phyloP scores from a whole-genome alignment of 2,797 vertebrate genomes.

The Artibeus jamaicensis region DNA sequence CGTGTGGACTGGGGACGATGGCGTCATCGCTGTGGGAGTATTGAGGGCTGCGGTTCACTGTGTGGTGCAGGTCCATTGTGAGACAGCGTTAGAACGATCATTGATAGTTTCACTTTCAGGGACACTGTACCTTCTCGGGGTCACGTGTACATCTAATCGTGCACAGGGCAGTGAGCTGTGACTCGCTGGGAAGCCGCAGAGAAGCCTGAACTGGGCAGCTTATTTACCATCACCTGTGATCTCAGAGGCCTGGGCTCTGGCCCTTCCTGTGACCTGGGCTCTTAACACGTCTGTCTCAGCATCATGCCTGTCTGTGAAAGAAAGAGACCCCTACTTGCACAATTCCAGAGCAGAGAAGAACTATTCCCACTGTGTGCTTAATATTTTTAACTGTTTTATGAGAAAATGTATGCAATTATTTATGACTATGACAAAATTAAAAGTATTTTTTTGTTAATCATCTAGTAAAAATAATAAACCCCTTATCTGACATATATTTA shows the following conservation, averaged over 20 bases:
- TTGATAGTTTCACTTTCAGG: background rate
- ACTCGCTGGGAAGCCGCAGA: background rate
- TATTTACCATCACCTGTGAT: background rate
- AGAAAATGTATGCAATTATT: background rate
- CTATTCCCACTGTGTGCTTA: background rate
- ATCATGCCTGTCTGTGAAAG: background rate
- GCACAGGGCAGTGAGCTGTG: background rate
- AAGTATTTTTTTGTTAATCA: background rate
- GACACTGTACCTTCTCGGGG: background rate
- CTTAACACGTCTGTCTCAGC: background rate
- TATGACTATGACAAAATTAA: background rate
- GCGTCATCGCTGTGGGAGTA: fast-evolving
- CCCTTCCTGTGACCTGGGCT: background rate
- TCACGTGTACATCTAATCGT: background rate
- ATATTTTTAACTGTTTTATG: background rate
- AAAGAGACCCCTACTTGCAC: background rate
- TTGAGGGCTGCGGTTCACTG: fast-evolving
- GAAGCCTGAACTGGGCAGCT: background rate
- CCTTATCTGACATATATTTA: background rate
- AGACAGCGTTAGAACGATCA: background rate
- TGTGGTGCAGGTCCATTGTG: fast-evolving
- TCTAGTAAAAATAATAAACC: background rate
- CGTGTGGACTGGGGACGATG: fast-evolving
- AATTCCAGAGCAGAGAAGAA: background rate
- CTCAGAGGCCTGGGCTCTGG: background rate